Evolutionary conservation across 2,113 vertebrate genomes (phyloP), one percentile per base, ranked within the genome.

Genomic region (Psilopsiagon aurifrons): DNA sequence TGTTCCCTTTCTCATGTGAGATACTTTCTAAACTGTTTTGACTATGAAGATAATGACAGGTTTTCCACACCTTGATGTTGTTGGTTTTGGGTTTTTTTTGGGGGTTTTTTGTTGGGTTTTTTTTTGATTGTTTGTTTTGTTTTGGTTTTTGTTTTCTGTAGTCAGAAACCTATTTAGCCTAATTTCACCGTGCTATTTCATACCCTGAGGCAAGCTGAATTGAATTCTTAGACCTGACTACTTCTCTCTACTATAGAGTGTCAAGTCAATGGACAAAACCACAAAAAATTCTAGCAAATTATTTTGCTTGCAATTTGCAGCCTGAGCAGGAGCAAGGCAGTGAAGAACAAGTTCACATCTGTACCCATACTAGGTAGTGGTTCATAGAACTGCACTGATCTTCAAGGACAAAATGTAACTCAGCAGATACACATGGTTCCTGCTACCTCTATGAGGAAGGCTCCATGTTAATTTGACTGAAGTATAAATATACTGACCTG

Each of bases 401-500:
- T 46, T 31, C 60, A 49, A 55, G 57, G 66, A 41, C n/a, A 66
- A 66, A 80, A 57, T 2, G 23, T 41, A 75, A 1, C 31, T 25
- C 57, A 37, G 23, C 41, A 69, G 51, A 15, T 5, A 6, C 4
- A 59, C 9, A 18, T 13, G 6, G 31, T 2, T 76, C 54, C 59
- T 22, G 3, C 43, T 37, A 17, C 4, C 13, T 47, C 67, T 22
- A 0, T 2, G 2, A 87, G 52, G 51, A 73, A 39, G 27, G 46
- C 27, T 69, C 27, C 18, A 1, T 5, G 12, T 18, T 33, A n/a
- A 51, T 60, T 17, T 35, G 62, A 12, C 20, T 64, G 25, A 46
- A 41, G 52, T 71, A 46, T 4, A 18, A 68, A 52, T 23, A 25
- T 64, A 96, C 96, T 64, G 52, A 98, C 98, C 97, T 46, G 52